A percentile compares a stretch with the other conserved stretches of the same genome.
Conservation (phyloP, 2,797 vertebrate species). For the Eutrigla gurnardus region DNA sequence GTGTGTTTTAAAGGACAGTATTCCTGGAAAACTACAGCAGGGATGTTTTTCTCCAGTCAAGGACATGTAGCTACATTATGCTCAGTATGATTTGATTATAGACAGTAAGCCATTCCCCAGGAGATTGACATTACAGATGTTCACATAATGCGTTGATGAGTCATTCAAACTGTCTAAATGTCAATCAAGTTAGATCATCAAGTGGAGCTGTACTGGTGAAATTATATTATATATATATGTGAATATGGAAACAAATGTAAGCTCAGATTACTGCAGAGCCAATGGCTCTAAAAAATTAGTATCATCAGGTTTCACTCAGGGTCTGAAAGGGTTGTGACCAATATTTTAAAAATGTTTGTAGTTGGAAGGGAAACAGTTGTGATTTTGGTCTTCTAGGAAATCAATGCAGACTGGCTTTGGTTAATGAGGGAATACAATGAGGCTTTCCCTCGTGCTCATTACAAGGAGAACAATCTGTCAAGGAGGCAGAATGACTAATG, state of each 20-base stretch:
- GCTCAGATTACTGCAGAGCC: slow-evolving; percentile 9
- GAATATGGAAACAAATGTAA: slow-evolving; percentile 4
- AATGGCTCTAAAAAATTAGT: slow-evolving; percentile 1
- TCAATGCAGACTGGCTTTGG: slow-evolving; percentile 34
- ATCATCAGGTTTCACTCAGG: background rate
- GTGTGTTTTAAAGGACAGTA: slow-evolving; percentile 26
- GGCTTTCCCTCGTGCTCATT: slow-evolving; percentile 39
- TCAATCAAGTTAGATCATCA: slow-evolving; percentile 4
- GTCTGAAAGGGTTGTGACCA: slow-evolving; percentile 11
- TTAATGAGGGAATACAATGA: slow-evolving; percentile 42
- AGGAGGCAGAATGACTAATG: slow-evolving; percentile 25
- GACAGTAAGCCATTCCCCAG: slow-evolving; percentile 13
- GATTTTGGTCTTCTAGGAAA: slow-evolving; percentile 45
- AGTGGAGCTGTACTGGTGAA: background rate
- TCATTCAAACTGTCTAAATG: slow-evolving; percentile 19
- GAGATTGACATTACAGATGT: background rate
- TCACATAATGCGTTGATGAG: slow-evolving; percentile 2
- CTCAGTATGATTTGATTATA: slow-evolving; percentile 11
- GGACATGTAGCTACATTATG: slow-evolving; percentile 11
- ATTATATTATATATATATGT: slow-evolving; percentile 18
- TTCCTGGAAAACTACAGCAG: slow-evolving; percentile 33
- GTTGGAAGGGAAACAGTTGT: slow-evolving; percentile 34
- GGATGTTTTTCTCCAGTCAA: slow-evolving; percentile 15
- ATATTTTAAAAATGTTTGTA: slow-evolving; percentile 48
- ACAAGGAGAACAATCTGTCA: slow-evolving; percentile 44